Percentiles rank a stretch among this genome's conserved stretches.
These are phyloP conservation scores for Lineus longissimus DNA, from an alignment of 1,140 invertebrate genomes.

Conservation along the genomic window DNA sequence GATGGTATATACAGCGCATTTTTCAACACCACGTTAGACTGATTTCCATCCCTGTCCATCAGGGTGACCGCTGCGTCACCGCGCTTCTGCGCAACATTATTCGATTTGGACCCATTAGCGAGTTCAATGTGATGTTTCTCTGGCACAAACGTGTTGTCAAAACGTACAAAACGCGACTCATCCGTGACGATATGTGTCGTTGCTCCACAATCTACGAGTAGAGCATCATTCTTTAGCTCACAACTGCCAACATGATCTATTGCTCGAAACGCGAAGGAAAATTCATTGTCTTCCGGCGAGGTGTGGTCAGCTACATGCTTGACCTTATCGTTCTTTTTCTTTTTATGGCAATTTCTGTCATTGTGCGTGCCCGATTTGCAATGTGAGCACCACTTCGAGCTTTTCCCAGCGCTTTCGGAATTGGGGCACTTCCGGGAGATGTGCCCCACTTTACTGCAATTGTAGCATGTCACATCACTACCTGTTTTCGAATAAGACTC, in stretches of 20 bases:
- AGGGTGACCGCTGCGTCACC: slow-evolving; percentile 16
- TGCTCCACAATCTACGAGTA: slow-evolving; percentile 20
- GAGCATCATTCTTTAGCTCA: neutral
- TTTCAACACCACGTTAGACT: neutral
- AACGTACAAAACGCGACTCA: slow-evolving; percentile 10
- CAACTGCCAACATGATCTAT: too few species aligned
- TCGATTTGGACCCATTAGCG: slow-evolving; percentile 9
- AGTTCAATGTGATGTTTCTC: slow-evolving; percentile 19
- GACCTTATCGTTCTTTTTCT: neutral
- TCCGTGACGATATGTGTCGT: slow-evolving; percentile 18
- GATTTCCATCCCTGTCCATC: slow-evolving; percentile 7
- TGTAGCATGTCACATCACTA: neutral
- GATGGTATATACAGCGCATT: slow-evolving; percentile 18
- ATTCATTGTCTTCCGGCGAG: neutral
- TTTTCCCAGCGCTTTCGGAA: neutral
- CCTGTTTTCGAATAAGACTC: neutral
- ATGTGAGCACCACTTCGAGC: neutral
- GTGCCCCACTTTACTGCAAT: neutral
- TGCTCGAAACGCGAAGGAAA: neutral
- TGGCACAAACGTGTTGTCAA: slow-evolving; percentile 15
- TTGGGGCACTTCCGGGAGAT: neutral
- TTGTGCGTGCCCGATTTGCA: neutral
- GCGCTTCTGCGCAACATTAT: slow-evolving; percentile 4
- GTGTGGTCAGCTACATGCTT: neutral
- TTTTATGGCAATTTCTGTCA: neutral